Conservation (phyloP, 2,888 invertebrate genomes). For the Agrenia bidenticulata region DNA sequence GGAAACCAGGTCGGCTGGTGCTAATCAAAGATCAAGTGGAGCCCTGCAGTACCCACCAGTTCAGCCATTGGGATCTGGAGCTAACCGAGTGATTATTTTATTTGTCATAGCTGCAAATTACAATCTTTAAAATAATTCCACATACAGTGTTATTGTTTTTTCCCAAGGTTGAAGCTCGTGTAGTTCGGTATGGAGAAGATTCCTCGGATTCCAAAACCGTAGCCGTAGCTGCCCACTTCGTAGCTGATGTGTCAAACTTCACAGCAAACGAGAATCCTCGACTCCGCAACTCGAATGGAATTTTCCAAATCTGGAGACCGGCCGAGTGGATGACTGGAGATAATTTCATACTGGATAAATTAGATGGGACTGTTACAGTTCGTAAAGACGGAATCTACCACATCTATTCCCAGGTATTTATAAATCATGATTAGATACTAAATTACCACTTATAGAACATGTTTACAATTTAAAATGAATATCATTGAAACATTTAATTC, state of each 20-base stretch:
- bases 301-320: conserved; percentile 61
- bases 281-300: conserved; percentile 10
- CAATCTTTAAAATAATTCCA: no score
- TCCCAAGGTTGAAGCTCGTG: conserved; percentile 31
- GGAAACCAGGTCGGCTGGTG: conserved; percentile 20
- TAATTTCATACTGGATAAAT: conserved; percentile 24
- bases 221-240: conserved; percentile 64
- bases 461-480: neutral
- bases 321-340: conserved; percentile 62
- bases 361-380: conserved; percentile 66
- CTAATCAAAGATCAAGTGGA: neutral
- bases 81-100: neutral
- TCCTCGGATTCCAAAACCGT: conserved; percentile 30
- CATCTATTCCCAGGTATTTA: conserved; percentile 69
- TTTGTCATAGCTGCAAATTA: no score
- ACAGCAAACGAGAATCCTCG: conserved; percentile 66
- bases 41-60: neutral
- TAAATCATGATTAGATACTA: no score
- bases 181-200: conserved; percentile 16
- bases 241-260: conserved; percentile 65
- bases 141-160: no score
- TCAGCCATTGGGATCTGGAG: neutral
- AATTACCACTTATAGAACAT: neutral
- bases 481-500: neutral
- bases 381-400: conserved; percentile 72